Evolutionary conservation across 2,113 vertebrate genomes (phyloP), one percentile per base, ranked within the genome.

Genomic region (Falcunculus frontatus): DNA sequence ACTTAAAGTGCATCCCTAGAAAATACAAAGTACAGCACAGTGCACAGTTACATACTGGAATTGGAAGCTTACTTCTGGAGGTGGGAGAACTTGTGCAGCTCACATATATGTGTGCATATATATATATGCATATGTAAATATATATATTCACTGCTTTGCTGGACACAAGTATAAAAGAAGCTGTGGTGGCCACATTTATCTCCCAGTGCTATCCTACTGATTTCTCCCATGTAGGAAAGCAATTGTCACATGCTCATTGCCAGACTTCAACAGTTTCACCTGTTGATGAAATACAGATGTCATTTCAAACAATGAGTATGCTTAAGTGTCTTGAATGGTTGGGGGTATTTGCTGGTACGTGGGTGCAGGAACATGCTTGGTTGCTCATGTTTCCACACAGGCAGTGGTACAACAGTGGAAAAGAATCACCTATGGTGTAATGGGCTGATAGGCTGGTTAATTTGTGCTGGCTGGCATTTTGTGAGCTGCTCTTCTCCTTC

Each of bases 231-330:
- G 26, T 20, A 35, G 60, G 56, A 80, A 50, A 67, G 32, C 35
- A 73, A 6, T 57, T 57, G 7, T 52, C 19, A 18, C 27, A 12
- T 62, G 57, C 5, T 18, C 2, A 1, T 12, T n/a, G 52, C 33
- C 65, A 74, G 70, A 41, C 32, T 82, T 46, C 7, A 44, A 0
- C 41, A n/a, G 14, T 53, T 53, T 52, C 39, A 22, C 6, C 57
- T 81, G 39, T 17, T 63, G 21, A 3, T 52, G 42, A 62, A 53
- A 27, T 32, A 35, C 32, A 49, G 50, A 5, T 64, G 59, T 53
- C 18, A 70, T n/a, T 63, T 53, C 56, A 70, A 62, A 57, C 42
- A 55, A 9, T 0, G 1, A 10, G 13, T 13, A 1, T 2, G 9
- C 9, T 29, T 4, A 10, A 35, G 50, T 5, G 3, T 53, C 46